Conservation (phyloP, 1,140 invertebrate species). For the Drosophila eugracilis region DNA sequence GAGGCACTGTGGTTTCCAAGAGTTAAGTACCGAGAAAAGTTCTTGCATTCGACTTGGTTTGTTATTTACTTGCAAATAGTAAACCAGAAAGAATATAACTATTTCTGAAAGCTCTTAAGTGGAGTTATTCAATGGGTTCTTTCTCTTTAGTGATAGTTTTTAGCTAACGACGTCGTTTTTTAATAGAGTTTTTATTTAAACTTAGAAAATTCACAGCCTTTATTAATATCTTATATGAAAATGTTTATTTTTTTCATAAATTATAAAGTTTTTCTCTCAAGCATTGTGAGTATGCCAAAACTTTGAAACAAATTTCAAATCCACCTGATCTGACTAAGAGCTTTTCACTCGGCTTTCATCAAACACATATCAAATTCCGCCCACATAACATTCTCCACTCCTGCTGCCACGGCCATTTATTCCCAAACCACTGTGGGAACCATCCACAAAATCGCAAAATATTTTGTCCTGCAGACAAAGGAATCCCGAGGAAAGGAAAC, state of each 20-base stretch:
- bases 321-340: slow-evolving; percentile 15
- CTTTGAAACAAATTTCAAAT: slow-evolving; percentile 6
- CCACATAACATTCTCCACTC: neutral
- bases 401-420: slow-evolving; percentile 1
- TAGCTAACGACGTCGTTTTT: too few relatives aligned
- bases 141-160: neutral
- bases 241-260: too few relatives aligned
- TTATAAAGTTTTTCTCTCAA: too few relatives aligned
- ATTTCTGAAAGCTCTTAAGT: too few relatives aligned
- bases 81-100: neutral
- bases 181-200: too few relatives aligned
- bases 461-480: slow-evolving; percentile 60
- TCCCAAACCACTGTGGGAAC: slow-evolving; percentile 26
- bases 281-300: too few relatives aligned
- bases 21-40: slow-evolving; percentile 13
- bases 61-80: slow-evolving; percentile 9
- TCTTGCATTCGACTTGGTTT: neutral
- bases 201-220: too few relatives aligned
- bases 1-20: slow-evolving; percentile 29
- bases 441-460: slow-evolving; percentile 54
- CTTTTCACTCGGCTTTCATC: slow-evolving; percentile 3
- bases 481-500: slow-evolving; percentile 43
- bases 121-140: neutral
- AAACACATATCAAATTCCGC: slow-evolving; percentile 36
- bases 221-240: too few relatives aligned